phyloP scores from a whole-genome alignment of 2,888 invertebrate genomes.

The Eupelmus urozonus region DNA sequence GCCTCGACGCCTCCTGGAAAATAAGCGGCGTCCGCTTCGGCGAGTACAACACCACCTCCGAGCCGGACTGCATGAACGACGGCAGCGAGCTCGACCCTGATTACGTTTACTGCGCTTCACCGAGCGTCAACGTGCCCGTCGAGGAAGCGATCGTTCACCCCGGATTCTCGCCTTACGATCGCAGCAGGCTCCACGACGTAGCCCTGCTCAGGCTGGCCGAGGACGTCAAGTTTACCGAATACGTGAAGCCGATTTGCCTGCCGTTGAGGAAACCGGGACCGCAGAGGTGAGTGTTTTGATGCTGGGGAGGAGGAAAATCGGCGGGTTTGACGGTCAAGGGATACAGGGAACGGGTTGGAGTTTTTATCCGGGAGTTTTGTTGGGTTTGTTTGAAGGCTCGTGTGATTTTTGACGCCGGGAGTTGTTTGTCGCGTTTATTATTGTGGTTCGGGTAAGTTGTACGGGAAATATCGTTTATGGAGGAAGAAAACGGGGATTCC shows the following conservation, averaged over 20 bases:
- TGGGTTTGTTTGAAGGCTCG: no score
- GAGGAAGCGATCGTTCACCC: conserved; percentile 83
- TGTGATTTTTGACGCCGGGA: no score
- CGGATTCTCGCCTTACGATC: conserved; percentile 66
- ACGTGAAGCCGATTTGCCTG: conserved; percentile 82
- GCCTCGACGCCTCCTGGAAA: conserved; percentile 83
- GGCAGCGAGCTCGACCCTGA: conserved; percentile 66
- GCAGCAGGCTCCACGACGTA: conserved; percentile 82
- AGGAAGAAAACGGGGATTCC: no score
- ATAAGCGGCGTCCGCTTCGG: conserved; percentile 83
- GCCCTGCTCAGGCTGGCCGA: conserved; percentile 82
- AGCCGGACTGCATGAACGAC: conserved; percentile 80
- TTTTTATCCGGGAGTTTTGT: no score
- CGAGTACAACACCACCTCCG: conserved; percentile 82
- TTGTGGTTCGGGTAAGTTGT: no score
- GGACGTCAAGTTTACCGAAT: conserved; percentile 80
- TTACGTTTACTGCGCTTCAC: conserved; percentile 79
- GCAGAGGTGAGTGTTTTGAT: conserved; percentile 64
- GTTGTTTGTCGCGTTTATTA: no score
- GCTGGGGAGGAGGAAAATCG: no score
- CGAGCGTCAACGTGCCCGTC: conserved; percentile 81
- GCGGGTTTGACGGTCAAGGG: no score
- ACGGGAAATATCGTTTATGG: no score
- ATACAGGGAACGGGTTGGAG: no score
- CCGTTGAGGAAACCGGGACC: conserved; percentile 75